phyloP scores from a whole-genome alignment of 2,797 vertebrate species.

The Myiothlypis chrysogaster region DNA sequence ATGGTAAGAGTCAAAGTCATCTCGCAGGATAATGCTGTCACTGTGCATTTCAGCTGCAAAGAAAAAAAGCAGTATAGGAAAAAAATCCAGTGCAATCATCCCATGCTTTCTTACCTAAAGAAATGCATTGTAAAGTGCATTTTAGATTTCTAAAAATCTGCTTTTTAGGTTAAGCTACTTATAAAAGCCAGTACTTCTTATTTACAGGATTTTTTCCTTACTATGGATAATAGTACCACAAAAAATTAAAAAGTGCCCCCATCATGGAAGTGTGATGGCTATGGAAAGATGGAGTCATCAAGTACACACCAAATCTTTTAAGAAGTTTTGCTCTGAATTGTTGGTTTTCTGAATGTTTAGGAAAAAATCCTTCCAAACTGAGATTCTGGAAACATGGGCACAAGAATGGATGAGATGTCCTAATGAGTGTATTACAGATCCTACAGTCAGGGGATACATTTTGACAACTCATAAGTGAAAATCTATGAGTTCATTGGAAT shows the following conservation, averaged over 20 bases:
- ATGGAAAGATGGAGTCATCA: not conserved
- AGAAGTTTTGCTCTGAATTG: not conserved
- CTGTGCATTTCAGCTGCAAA: conserved; percentile 90
- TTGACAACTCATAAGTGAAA: not conserved
- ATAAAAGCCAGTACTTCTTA: not conserved
- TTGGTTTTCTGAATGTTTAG: not conserved
- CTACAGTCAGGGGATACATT: not conserved
- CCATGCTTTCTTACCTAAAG: not conserved
- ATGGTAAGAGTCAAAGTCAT: conserved; percentile 94
- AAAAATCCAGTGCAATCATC: not conserved
- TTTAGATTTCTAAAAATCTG: not conserved
- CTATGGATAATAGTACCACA: not conserved
- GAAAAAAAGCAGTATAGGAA: not conserved
- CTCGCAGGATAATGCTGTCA: conserved; percentile 89
- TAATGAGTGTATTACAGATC: not conserved
- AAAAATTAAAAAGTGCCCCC: not conserved
- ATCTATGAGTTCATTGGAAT: not conserved
- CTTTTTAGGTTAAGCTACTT: not conserved
- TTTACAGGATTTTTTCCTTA: not conserved
- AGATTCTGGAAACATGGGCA: not conserved
- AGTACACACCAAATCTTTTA: not conserved
- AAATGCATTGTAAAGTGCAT: not conserved
- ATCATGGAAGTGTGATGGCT: not conserved
- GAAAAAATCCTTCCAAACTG: not conserved
- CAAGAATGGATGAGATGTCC: not conserved